Conservation (phyloP, 2,888 invertebrate genomes). For the Perithous albicinctus region DNA sequence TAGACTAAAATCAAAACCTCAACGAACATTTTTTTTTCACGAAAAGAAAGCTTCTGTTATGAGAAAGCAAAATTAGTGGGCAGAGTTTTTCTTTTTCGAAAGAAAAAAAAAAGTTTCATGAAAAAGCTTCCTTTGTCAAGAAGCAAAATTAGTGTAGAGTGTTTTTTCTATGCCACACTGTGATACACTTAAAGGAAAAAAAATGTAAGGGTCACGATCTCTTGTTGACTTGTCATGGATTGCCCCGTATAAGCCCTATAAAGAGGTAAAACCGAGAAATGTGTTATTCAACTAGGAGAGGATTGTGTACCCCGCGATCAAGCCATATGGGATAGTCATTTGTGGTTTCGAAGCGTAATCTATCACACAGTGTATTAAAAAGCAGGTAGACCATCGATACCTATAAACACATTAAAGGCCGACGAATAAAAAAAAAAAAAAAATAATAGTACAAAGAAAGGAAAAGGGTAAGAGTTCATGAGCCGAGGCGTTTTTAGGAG, state of each 20-base stretch:
- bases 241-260: conserved; percentile 49
- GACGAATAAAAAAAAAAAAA: conserved; percentile 34
- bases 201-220: too few species aligned
- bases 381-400: conserved; percentile 61
- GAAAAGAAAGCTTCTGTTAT: conserved; percentile 48
- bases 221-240: too few species aligned
- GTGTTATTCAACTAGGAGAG: conserved; percentile 32
- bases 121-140: too few species aligned
- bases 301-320: conserved; percentile 60
- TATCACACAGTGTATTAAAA: conserved; percentile 64
- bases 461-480: conserved; percentile 49
- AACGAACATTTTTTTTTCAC: not conserved
- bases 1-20: too few species aligned
- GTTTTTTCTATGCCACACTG: too few species aligned
- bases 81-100: too few species aligned
- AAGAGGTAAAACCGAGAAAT: conserved; percentile 53
- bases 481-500: conserved; percentile 41
- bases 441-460: conserved; percentile 39
- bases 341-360: conserved; percentile 63
- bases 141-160: too few species aligned
- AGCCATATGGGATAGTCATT: conserved; percentile 65
- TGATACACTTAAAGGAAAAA: too few species aligned
- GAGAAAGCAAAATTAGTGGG: too few species aligned
- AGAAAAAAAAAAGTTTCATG: too few species aligned
- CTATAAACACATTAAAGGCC: conserved; percentile 18